These are phyloP conservation scores for Smutsia gigantea DNA, from an alignment of 2,797 vertebrate genomes.

Conservation along the genomic window DNA sequence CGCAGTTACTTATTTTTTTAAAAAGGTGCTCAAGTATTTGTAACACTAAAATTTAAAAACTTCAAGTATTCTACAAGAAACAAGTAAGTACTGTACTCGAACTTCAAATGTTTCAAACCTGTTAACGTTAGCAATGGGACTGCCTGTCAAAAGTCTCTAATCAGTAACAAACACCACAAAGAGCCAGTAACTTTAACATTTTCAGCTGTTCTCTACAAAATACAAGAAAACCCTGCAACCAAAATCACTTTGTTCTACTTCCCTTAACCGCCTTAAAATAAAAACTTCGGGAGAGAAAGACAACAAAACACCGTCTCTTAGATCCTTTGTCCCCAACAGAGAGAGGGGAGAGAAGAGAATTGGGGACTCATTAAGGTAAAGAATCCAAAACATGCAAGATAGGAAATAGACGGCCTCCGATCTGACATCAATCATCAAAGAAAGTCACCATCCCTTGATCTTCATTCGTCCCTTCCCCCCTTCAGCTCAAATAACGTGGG, in stretches of 20 bases:
- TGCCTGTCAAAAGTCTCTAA: conserved; percentile 70
- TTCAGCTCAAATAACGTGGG: background rate
- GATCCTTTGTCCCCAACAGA: conserved; percentile 74
- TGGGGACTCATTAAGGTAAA: background rate
- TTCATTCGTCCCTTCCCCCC: background rate
- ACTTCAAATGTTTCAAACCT: conserved; percentile 63
- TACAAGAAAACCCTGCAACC: background rate
- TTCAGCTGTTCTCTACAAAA: background rate
- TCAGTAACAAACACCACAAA: conserved; percentile 27
- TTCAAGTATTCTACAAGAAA: background rate
- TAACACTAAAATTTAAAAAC: background rate
- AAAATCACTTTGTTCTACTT: conserved; percentile 36
- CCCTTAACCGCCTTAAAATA: background rate
- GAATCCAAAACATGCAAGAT: background rate
- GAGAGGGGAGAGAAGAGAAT: background rate
- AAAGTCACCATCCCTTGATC: conserved; percentile 45
- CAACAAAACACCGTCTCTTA: background rate
- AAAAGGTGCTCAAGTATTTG: conserved; percentile 19
- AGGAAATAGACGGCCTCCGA: background rate
- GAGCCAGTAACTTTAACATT: conserved; percentile 18
- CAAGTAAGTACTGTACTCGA: background rate
- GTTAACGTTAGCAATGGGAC: conserved; percentile 50
- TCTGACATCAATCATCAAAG: conserved; percentile 48
- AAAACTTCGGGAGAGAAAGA: conserved; percentile 23
- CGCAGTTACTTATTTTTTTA: background rate